Conservation (phyloP, 2,888 invertebrate species). For the Epistrophe eligans region DNA sequence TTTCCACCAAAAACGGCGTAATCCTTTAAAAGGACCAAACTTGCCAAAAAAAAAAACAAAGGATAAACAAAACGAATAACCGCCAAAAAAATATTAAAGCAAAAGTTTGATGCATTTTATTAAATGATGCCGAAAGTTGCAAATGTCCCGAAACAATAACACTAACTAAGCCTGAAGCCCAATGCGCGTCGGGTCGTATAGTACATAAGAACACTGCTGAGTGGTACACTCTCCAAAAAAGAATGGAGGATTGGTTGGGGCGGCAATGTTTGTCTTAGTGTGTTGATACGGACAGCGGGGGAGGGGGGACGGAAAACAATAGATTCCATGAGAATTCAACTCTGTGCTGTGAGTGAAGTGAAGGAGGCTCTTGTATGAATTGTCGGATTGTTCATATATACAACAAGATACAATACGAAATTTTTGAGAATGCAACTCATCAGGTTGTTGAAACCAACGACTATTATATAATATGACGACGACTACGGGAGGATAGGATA, state of each 20-base stretch:
- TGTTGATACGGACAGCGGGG: no score
- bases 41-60: not conserved
- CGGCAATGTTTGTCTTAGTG: no score
- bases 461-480: not conserved
- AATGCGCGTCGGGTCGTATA: slow-evolving; percentile 18
- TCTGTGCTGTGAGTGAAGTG: slow-evolving; percentile 33
- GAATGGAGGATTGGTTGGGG: slow-evolving; percentile 27
- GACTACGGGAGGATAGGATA: not conserved
- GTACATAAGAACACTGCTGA: slow-evolving; percentile 28
- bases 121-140: slow-evolving; percentile 65
- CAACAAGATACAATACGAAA: slow-evolving; percentile 49
- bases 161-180: slow-evolving; percentile 24
- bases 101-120: slow-evolving; percentile 53
- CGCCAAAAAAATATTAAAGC: slow-evolving; percentile 12
- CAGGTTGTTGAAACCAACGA: slow-evolving; percentile 66
- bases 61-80: not conserved
- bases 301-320: slow-evolving; percentile 20
- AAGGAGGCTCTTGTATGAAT: slow-evolving; percentile 38
- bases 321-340: slow-evolving; percentile 25
- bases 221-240: slow-evolving; percentile 46
- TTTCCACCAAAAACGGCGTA: not conserved
- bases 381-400: slow-evolving; percentile 48
- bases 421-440: slow-evolving; percentile 63
- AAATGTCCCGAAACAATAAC: slow-evolving; percentile 65
- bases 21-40: slow-evolving; percentile 19